Evolutionary conservation across 2,888 invertebrate species (phyloP).

Genomic region (Hartigia nigra): DNA sequence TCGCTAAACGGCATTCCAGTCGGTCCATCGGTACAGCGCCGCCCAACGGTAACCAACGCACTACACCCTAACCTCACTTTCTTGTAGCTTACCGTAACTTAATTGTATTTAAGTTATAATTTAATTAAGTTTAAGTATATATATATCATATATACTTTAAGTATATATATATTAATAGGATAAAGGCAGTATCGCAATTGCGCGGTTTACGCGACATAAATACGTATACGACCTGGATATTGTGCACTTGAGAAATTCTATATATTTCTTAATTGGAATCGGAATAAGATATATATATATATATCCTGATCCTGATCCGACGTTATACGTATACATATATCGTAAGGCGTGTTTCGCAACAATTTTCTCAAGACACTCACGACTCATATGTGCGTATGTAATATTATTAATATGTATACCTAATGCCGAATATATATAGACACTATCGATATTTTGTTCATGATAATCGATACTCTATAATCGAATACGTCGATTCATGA

Average conservation of each 20-base stretch:
- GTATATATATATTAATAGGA: not conserved
- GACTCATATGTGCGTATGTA: not conserved
- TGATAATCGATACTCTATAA: not conserved
- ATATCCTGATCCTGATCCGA: too few relatives aligned
- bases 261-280: not conserved
- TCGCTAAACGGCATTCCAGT: conserved; percentile 65
- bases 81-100: not conserved
- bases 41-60: conserved; percentile 64
- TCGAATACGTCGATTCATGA: not conserved
- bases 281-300: not conserved
- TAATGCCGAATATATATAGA: not conserved
- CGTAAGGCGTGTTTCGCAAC: not conserved
- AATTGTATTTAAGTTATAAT: not conserved
- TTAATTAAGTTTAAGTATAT: not conserved
- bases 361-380: not conserved
- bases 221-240: not conserved
- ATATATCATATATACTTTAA: not conserved
- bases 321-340: not conserved
- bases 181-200: not conserved
- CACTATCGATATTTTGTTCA: not conserved
- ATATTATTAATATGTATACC: not conserved
- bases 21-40: conserved; percentile 57
- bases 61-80: conserved; percentile 55
- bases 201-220: not conserved
- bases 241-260: not conserved